Conservation (phyloP, 2,797 vertebrate species). For the Brachyalestes nurse region DNA sequence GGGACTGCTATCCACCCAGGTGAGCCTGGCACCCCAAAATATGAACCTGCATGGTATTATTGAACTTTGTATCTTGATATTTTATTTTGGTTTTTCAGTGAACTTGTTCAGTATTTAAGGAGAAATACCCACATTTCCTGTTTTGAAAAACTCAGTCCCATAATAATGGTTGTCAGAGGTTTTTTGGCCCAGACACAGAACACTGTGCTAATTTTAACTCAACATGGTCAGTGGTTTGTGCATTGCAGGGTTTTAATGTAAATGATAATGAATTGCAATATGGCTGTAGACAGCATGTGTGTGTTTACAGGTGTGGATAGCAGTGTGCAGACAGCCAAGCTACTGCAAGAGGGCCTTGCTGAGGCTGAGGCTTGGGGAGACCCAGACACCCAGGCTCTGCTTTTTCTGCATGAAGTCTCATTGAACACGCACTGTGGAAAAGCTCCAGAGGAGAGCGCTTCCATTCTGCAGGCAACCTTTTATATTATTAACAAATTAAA, state of each 20-base stretch:
- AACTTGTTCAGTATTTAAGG: neutral
- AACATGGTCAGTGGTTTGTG: neutral
- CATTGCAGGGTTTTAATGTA: neutral
- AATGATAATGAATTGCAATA: neutral
- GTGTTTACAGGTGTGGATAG: slow-evolving; percentile 76
- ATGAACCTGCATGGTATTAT: neutral
- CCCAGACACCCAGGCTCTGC: slow-evolving; percentile 80
- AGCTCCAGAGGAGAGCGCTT: slow-evolving; percentile 56
- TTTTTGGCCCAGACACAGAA: neutral
- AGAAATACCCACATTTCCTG: neutral
- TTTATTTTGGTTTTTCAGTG: neutral
- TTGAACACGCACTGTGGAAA: slow-evolving; percentile 80
- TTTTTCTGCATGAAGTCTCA: slow-evolving; percentile 83
- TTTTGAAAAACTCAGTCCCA: neutral
- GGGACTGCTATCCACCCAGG: slow-evolving; percentile 68
- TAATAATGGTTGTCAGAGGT: neutral
- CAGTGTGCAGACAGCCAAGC: slow-evolving; percentile 70
- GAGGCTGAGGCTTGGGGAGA: slow-evolving; percentile 85
- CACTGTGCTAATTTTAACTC: neutral
- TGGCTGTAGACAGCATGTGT: slow-evolving; percentile 61
- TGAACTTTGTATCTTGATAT: neutral
- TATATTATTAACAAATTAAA: neutral
- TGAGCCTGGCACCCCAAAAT: slow-evolving; percentile 29
- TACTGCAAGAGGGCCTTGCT: slow-evolving; percentile 80
- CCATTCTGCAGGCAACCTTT: slow-evolving; percentile 68